Percentiles rank a stretch among this genome's conserved stretches.
Evolutionary conservation across 2,113 vertebrate genomes (phyloP).

Genomic region (Bubo bubo): DNA sequence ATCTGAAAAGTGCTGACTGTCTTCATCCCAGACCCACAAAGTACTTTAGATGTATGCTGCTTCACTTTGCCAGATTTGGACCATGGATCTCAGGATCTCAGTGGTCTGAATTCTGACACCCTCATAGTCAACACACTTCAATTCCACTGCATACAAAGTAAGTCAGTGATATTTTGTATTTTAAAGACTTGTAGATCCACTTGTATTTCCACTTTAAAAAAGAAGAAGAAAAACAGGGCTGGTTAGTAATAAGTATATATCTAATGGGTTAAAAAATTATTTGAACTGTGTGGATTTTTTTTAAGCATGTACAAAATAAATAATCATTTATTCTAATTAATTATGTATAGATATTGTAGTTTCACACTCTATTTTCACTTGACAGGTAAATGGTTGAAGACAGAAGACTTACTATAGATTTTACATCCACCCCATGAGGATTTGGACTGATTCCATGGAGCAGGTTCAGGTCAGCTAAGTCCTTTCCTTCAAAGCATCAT

Average conservation of each 20-base stretch:
- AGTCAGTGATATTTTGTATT: not conserved
- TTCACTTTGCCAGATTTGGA: not conserved
- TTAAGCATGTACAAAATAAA: not conserved
- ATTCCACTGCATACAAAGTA: not conserved
- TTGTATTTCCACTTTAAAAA: not conserved
- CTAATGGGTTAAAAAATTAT: not conserved
- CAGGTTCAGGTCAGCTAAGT: constrained; percentile 81
- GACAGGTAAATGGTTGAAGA: constrained; percentile 76
- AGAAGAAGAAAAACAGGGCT: too few species aligned
- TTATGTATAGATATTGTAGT: constrained; percentile 33
- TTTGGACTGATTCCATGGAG: constrained; percentile 79
- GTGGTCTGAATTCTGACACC: not conserved
- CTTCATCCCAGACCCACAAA: not conserved
- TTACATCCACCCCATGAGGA: constrained; percentile 75
- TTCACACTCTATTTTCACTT: constrained; percentile 61
- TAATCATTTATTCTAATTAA: constrained; percentile 45
- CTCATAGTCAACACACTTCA: not conserved
- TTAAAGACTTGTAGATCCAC: not conserved
- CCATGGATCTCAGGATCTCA: not conserved
- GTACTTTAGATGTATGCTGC: not conserved
- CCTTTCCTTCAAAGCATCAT: constrained; percentile 83
- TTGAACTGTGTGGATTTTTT: not conserved
- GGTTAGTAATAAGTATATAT: not conserved
- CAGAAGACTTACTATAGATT: constrained; percentile 75
- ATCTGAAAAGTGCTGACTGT: not conserved